Conservation (phyloP, 2,888 invertebrate genomes). For the Encarsia formosa region DNA sequence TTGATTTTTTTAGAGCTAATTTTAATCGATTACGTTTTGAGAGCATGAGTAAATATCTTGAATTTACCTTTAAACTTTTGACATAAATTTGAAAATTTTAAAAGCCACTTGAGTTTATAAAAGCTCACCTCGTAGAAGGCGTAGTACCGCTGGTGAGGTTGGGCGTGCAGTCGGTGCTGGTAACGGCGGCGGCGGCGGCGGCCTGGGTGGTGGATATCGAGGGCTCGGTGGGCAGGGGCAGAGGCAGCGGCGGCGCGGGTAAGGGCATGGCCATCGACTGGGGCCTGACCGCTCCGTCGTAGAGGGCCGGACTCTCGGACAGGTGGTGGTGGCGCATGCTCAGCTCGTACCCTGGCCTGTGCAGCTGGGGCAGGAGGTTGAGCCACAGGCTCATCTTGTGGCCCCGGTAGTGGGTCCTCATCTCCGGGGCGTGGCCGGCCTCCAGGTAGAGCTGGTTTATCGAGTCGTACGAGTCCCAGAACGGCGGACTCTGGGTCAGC, state of each 20-base stretch:
- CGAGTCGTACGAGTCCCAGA: constrained; percentile 87
- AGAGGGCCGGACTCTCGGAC: constrained; percentile 56
- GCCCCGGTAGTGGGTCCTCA: constrained; percentile 87
- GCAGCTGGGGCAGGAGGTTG: constrained; percentile 84
- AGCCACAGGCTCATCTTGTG: constrained; percentile 93
- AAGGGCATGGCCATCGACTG: constrained; percentile 68
- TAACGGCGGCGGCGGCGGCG: constrained; percentile 42
- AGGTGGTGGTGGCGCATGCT: constrained; percentile 87
- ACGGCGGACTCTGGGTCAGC: constrained; percentile 60
- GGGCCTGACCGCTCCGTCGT: constrained; percentile 69
- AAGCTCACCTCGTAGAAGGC: constrained; percentile 12
- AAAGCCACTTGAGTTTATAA: neutral
- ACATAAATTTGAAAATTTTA: too few relatives aligned
- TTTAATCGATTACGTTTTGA: too few relatives aligned
- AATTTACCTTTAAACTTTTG: too few relatives aligned
- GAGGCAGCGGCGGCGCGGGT: constrained; percentile 53
- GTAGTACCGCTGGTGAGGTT: constrained; percentile 54
- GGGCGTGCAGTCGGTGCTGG: constrained; percentile 73
- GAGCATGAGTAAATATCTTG: too few relatives aligned
- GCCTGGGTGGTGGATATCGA: constrained; percentile 34
- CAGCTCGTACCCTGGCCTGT: constrained; percentile 79
- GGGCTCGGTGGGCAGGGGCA: constrained; percentile 54
- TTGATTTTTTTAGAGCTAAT: too few relatives aligned
- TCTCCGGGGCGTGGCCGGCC: constrained; percentile 57
- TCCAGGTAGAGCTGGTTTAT: constrained; percentile 85